phyloP scores from a whole-genome alignment of 35 echinoderm and acorn worm species.

The Lytechinus variegatus region DNA sequence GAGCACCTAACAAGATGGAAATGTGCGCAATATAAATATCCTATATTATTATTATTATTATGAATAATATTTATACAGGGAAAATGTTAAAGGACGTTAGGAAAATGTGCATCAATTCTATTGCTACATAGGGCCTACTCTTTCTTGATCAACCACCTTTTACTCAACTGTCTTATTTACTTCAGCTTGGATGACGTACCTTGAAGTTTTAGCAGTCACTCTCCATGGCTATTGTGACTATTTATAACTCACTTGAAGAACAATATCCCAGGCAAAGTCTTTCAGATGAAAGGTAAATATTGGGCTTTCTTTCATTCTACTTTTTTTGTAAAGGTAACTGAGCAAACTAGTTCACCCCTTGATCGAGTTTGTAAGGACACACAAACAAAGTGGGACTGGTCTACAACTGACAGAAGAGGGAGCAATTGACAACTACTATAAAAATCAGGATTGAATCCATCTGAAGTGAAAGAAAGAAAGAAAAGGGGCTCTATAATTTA shows the following conservation, averaged over 20 bases:
- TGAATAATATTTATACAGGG: too few relatives aligned
- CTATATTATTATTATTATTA: too few relatives aligned
- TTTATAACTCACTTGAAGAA: not conserved
- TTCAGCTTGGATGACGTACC: too few relatives aligned
- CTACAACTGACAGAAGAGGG: not conserved
- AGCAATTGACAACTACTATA: not conserved
- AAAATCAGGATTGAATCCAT: not conserved
- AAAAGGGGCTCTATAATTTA: too few relatives aligned
- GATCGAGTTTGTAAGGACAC: not conserved
- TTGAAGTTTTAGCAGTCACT: not conserved
- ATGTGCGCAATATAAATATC: too few relatives aligned
- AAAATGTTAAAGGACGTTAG: too few relatives aligned
- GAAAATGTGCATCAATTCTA: too few relatives aligned
- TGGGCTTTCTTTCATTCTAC: not conserved
- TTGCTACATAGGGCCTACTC: too few relatives aligned
- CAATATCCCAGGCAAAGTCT: not conserved
- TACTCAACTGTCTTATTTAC: too few relatives aligned
- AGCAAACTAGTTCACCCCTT: not conserved
- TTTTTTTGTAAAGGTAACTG: not conserved
- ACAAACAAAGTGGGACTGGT: not conserved
- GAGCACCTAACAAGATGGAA: too few relatives aligned
- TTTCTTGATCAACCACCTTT: too few relatives aligned
- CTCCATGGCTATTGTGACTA: not conserved
- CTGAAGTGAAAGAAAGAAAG: not conserved
- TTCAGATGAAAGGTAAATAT: not conserved